Evolutionary conservation across 2,888 invertebrate species (phyloP).

Genomic region (Agrotis segetum): DNA sequence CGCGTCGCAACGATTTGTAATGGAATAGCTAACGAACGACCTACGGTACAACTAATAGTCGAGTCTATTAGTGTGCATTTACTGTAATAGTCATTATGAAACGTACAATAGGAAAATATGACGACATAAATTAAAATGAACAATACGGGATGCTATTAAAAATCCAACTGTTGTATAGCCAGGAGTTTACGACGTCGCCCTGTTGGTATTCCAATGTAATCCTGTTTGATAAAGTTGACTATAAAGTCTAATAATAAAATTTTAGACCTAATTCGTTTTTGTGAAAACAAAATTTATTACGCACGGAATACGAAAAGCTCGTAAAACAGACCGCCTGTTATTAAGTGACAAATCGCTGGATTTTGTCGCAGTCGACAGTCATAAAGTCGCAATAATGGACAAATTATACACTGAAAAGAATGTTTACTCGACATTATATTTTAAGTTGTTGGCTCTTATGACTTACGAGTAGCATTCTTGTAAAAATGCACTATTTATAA

Average conservation of each 20-base stretch:
- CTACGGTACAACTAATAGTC: slow-evolving; percentile 33
- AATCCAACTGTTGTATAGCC: slow-evolving; percentile 72
- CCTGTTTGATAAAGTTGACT: slow-evolving; percentile 80
- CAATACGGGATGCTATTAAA: slow-evolving; percentile 75
- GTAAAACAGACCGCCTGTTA: slow-evolving; percentile 83
- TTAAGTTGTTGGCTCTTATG: slow-evolving; percentile 57
- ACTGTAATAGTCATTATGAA: slow-evolving; percentile 60
- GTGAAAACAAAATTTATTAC: slow-evolving; percentile 82
- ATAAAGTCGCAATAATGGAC: slow-evolving; percentile 82
- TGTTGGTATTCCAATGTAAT: slow-evolving; percentile 76
- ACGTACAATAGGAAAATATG: slow-evolving; percentile 72
- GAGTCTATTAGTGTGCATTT: slow-evolving; percentile 42
- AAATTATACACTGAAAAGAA: slow-evolving; percentile 81
- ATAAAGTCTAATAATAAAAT: slow-evolving; percentile 82
- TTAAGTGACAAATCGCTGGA: slow-evolving; percentile 85
- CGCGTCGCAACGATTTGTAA: slow-evolving; percentile 17
- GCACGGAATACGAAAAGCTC: slow-evolving; percentile 73
- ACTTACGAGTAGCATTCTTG: slow-evolving; percentile 18
- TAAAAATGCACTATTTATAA: slow-evolving; percentile 15
- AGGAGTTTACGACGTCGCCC: slow-evolving; percentile 74
- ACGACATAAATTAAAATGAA: slow-evolving; percentile 74
- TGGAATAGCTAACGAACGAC: slow-evolving; percentile 37
- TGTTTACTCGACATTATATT: slow-evolving; percentile 72
- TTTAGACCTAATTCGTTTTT: slow-evolving; percentile 83
- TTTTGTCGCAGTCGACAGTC: slow-evolving; percentile 78